These are phyloP conservation scores for Hymenochirus boettgeri DNA, from an alignment of 2,113 vertebrate genomes.

Conservation along the genomic window DNA sequence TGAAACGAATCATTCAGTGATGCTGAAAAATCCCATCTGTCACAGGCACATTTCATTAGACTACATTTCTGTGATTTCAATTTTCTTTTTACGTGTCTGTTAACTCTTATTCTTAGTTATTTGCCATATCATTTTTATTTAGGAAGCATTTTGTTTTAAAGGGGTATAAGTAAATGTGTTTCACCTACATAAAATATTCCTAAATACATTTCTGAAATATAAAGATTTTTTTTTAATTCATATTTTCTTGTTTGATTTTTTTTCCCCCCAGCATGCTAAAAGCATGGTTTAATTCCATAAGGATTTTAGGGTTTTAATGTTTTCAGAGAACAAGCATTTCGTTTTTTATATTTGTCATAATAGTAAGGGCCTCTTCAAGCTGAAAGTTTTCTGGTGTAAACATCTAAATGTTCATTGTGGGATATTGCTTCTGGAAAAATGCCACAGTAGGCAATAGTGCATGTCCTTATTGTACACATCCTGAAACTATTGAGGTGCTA, in stretches of 20 bases:
- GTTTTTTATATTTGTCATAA: not conserved
- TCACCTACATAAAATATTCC: not conserved
- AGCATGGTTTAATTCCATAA: not conserved
- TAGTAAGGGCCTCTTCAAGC: constrained; percentile 1
- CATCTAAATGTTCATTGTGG: constrained; percentile 1
- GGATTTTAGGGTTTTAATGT: not conserved
- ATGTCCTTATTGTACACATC: constrained; percentile 4
- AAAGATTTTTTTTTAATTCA: too few species aligned
- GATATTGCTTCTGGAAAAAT: constrained; percentile 1
- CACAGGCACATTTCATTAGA: constrained; percentile 65
- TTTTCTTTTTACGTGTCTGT: not conserved
- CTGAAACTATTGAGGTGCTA: constrained; percentile 25
- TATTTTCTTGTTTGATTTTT: not conserved
- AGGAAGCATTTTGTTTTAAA: not conserved
- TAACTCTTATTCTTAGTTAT: not conserved
- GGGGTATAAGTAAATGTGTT: not conserved
- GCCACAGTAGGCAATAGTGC: constrained; percentile 7
- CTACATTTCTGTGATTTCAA: constrained; percentile 65
- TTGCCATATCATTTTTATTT: not conserved
- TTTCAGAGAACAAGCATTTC: not conserved
- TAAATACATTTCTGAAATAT: too few species aligned
- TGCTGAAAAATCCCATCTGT: constrained; percentile 75
- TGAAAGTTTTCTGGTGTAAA: constrained; percentile 10
- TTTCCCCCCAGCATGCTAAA: not conserved
- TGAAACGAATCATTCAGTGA: constrained; percentile 62